These are phyloP conservation scores for Chrysolina americana DNA, from an alignment of 2,888 invertebrate genomes.

Conservation along the genomic window DNA sequence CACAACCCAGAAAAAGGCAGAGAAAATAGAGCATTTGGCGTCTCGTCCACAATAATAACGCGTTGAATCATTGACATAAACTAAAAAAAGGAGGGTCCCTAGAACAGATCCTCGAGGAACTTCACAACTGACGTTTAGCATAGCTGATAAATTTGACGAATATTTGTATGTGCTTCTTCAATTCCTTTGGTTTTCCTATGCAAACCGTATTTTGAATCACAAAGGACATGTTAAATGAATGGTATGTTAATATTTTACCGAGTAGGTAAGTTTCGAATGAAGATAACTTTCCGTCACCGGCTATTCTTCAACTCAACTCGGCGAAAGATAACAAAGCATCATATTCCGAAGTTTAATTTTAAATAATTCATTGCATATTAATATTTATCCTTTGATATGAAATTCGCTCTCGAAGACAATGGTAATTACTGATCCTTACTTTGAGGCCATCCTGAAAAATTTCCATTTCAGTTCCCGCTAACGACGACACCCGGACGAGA, in stretches of 20 bases:
- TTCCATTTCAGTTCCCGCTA: constrained; percentile 27
- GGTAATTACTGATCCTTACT: constrained; percentile 32
- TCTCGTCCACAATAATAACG: too few relatives aligned
- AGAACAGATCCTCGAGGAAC: too few relatives aligned
- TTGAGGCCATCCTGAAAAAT: constrained; percentile 28
- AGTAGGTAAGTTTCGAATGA: constrained; percentile 6
- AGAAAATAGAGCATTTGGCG: too few relatives aligned
- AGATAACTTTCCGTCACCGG: neutral
- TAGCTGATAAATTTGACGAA: too few relatives aligned
- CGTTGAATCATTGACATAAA: too few relatives aligned
- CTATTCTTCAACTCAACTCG: neutral
- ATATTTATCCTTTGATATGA: constrained; percentile 31
- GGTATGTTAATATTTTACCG: neutral
- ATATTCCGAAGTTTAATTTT: constrained; percentile 19
- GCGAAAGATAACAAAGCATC: constrained; percentile 18
- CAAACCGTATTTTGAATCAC: neutral
- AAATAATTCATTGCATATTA: constrained; percentile 33
- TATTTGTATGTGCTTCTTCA: neutral
- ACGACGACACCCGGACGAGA: constrained; percentile 23
- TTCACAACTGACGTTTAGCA: too few relatives aligned
- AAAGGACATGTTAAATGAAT: neutral
- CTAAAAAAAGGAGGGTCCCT: too few relatives aligned
- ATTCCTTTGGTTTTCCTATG: neutral
- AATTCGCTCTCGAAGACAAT: constrained; percentile 26
- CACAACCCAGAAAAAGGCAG: too few relatives aligned